phyloP scores from a whole-genome alignment of 2,113 vertebrate genomes.

The Hydrolagus affinis region DNA sequence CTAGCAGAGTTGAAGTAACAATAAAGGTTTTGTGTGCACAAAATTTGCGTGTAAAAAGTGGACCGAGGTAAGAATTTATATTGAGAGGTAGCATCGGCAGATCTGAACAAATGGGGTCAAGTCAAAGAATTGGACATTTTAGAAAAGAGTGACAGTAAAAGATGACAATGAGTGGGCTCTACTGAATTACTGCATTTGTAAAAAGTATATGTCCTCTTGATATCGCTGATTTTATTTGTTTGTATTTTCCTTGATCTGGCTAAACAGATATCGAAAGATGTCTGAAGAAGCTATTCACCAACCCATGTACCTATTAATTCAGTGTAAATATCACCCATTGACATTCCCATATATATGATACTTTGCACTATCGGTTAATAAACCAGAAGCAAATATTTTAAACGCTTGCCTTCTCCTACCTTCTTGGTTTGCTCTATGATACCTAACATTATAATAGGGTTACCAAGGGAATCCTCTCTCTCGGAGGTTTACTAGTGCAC shows the following conservation, averaged over 20 bases:
- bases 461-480: background rate
- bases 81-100: background rate
- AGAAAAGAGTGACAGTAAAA: background rate
- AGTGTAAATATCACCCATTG: background rate
- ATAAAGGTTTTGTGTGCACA: background rate
- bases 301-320: background rate
- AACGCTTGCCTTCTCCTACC: background rate
- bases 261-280: background rate
- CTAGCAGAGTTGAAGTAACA: background rate
- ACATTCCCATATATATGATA: background rate
- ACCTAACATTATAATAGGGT: background rate
- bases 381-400: conserved; percentile 8
- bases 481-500: too few relatives aligned
- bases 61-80: background rate
- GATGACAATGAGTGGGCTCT: background rate
- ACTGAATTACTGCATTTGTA: background rate
- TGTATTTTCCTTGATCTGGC: background rate
- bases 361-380: background rate
- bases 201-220: background rate
- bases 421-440: background rate
- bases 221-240: background rate
- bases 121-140: background rate
- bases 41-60: background rate
- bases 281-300: background rate
- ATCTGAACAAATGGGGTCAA: background rate